Evolutionary conservation across 2,888 invertebrate species (phyloP).

Genomic region (Platypus cylindrus): DNA sequence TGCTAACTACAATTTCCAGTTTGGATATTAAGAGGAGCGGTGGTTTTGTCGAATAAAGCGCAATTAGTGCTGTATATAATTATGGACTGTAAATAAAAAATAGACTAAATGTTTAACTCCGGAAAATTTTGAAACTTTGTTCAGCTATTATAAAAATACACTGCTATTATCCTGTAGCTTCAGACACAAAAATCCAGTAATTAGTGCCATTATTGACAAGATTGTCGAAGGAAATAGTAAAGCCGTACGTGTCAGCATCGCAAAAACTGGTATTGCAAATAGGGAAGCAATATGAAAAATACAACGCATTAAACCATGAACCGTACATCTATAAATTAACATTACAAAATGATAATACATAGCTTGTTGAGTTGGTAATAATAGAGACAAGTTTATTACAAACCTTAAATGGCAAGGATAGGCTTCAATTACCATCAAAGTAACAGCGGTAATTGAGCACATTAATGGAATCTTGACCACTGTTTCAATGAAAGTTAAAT

Average conservation of each 20-base stretch:
- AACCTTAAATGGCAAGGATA: conserved; percentile 49
- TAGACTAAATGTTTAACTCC: not conserved
- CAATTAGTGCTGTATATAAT: too few relatives aligned
- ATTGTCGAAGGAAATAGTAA: conserved; percentile 32
- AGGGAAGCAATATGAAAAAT: conserved; percentile 41
- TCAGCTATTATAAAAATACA: conserved; percentile 32
- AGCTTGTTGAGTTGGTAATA: too few relatives aligned
- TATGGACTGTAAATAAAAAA: too few relatives aligned
- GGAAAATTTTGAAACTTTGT: not conserved
- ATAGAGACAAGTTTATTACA: too few relatives aligned
- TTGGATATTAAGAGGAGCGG: too few relatives aligned
- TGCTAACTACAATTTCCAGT: too few relatives aligned
- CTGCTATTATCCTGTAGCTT: conserved; percentile 35
- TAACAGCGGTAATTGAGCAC: conserved; percentile 39
- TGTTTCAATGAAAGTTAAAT: conserved; percentile 31
- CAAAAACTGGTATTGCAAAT: conserved; percentile 36
- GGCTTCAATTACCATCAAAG: conserved; percentile 39
- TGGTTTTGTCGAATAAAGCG: too few relatives aligned
- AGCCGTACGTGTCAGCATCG: conserved; percentile 29
- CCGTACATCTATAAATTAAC: conserved; percentile 39
- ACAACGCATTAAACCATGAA: conserved; percentile 43
- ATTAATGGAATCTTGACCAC: conserved; percentile 37
- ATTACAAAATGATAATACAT: conserved; percentile 4
- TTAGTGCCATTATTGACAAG: conserved; percentile 26
- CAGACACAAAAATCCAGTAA: conserved; percentile 29